phyloP scores from a whole-genome alignment of 2,113 vertebrate species.

The Chunga burmeisteri region DNA sequence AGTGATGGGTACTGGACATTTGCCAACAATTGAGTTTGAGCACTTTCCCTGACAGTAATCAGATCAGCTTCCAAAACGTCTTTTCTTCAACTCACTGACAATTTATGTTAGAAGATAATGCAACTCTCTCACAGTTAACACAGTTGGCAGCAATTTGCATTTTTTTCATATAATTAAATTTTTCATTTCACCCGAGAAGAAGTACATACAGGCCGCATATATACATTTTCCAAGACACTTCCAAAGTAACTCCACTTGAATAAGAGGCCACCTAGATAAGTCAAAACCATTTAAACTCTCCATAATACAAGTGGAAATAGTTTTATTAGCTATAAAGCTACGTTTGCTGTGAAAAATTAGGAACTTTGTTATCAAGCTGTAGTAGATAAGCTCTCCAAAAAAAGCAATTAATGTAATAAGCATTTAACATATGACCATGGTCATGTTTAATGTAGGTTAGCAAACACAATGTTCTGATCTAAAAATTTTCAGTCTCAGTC shows the following conservation, averaged over 20 bases:
- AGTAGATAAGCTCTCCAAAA: neutral
- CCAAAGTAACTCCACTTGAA: neutral
- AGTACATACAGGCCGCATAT: neutral
- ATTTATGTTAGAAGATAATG: constrained; percentile 71
- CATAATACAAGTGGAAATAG: neutral
- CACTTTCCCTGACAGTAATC: constrained; percentile 73
- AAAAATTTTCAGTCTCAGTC: neutral
- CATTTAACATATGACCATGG: neutral
- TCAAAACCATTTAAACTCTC: neutral
- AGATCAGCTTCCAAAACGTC: constrained; percentile 69
- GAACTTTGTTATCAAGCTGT: neutral
- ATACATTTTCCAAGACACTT: neutral
- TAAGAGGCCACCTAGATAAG: neutral
- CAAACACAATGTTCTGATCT: neutral
- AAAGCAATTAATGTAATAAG: neutral
- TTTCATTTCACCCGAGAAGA: constrained; percentile 46
- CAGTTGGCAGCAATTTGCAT: constrained; percentile 69
- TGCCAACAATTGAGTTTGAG: constrained; percentile 86
- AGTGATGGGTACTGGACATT: constrained; percentile 82
- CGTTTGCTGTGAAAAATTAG: neutral
- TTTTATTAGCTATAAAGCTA: neutral
- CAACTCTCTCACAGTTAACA: constrained; percentile 60
- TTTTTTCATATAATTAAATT: constrained; percentile 51
- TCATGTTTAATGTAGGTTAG: neutral
- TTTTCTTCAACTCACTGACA: constrained; percentile 57